Conservation (phyloP, 1,140 invertebrate genomes). For the Drosophila albomicans region DNA sequence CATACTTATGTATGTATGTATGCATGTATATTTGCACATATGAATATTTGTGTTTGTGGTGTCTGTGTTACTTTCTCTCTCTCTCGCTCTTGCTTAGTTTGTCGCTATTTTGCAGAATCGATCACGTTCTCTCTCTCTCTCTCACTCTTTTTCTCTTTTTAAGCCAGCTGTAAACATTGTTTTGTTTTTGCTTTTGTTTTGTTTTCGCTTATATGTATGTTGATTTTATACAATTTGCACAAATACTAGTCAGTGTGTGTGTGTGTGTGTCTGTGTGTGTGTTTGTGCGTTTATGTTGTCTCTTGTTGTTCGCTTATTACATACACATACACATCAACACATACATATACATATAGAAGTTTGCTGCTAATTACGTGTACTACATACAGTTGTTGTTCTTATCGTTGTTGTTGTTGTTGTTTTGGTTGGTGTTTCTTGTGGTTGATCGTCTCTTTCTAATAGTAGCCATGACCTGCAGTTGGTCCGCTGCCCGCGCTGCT, state of each 20-base stretch:
- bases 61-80: too few species aligned
- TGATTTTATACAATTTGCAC: slow-evolving; percentile 21
- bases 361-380: slow-evolving; percentile 8
- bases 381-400: neutral
- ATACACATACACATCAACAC: slow-evolving; percentile 28
- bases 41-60: neutral
- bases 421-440: neutral
- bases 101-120: neutral
- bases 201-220: slow-evolving; percentile 2
- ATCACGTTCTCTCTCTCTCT: neutral
- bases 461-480: slow-evolving; percentile 43
- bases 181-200: slow-evolving; percentile 21
- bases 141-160: slow-evolving; percentile 2
- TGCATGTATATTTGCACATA: neutral
- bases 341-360: slow-evolving; percentile 22
- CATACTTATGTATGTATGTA: too few species aligned
- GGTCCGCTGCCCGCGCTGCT: slow-evolving; percentile 23
- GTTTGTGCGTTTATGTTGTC: neutral
- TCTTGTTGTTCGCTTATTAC: neutral
- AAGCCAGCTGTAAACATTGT: slow-evolving; percentile 21
- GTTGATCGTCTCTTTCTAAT: slow-evolving; percentile 24
- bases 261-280: slow-evolving; percentile 9
- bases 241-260: neutral
- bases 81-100: neutral
- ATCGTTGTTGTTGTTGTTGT: slow-evolving; percentile 3